Base-by-base conservation (phyloP, 2,888 invertebrate genomes). In the Pimpla rufipes region DNA sequence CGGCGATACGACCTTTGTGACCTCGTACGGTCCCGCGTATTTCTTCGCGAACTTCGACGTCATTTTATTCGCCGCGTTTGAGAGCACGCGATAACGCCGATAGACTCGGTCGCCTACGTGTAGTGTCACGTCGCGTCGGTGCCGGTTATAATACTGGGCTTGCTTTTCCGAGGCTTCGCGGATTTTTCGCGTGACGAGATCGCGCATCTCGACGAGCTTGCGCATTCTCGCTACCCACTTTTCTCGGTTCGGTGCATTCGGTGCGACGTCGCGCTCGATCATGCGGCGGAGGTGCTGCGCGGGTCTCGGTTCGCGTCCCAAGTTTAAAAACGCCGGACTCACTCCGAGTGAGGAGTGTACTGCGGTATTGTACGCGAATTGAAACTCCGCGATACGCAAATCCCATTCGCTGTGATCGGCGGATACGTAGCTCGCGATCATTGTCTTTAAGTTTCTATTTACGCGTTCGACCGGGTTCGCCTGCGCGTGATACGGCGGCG, bases 31-130 rank as follows among this genome's bases (percentile, higher is more conserved):
- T 6, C 37, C 37, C 4, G 37, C 37, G 37, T 37, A 37, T 8
- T 37, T 37, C 8, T 37, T 37, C 37, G 37, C 37, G 37, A 37
- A 37, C 37, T 37, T 37, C 37, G 37, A 37, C 37, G 37, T 37
- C 37, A 37, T 37, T 4, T 37, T 37, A 37, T 37, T 37, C 8
- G 83, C 73, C 10, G 87, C 88, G 23, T 84, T 83, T 13, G 88
- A 88, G 11, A 87, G 57, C 2, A 84, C 74, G 1, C 71, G 74
- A 10, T 79, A 40, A 2, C 29, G 6, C 5, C 62, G 52, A 66
- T 73, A 77, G 0, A 79, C 77, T 7, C 3, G 8, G 11, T 82
- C 74, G 0, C 76, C 74, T 0, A 59, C 42, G 0, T 67, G 13
- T 21, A 45, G 71, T 0, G n/a, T 42, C 7, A 66, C 52, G 5